Percentiles rank a stretch among this genome's conserved stretches.
These are phyloP conservation scores for Pseudococcus viburni DNA, from an alignment of 2,888 invertebrate species.

Conservation along the genomic window DNA sequence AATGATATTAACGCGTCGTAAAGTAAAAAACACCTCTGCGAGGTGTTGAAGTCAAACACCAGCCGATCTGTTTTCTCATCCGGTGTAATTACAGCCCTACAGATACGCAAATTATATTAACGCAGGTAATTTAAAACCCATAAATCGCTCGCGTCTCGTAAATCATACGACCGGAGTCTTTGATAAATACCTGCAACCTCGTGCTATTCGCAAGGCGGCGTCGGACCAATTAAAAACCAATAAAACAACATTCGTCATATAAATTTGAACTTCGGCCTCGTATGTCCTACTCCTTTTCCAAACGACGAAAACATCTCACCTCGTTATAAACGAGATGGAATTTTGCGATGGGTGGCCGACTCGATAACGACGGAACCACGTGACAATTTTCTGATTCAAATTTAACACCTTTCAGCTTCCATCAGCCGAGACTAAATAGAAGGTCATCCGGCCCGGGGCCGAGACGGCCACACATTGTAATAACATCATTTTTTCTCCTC, in stretches of 20 bases:
- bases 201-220: background rate
- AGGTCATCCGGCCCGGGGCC: background rate
- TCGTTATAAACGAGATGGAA: background rate
- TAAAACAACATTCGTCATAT: background rate
- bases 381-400: background rate
- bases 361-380: background rate
- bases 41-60: background rate
- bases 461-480: background rate
- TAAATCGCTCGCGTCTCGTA: constrained; percentile 29
- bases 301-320: background rate
- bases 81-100: background rate
- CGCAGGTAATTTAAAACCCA: background rate
- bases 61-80: background rate
- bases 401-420: constrained; percentile 25
- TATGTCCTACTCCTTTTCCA: background rate
- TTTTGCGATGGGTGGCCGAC: constrained; percentile 1
- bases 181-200: background rate
- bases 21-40: background rate
- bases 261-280: background rate
- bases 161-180: background rate
- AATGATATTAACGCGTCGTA: background rate
- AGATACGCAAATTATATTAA: background rate
- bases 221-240: background rate
- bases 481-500: background rate
- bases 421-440: background rate